Evolutionary conservation across 2,888 invertebrate species (phyloP).

Genomic region (Harpagoxenus sublaevis): DNA sequence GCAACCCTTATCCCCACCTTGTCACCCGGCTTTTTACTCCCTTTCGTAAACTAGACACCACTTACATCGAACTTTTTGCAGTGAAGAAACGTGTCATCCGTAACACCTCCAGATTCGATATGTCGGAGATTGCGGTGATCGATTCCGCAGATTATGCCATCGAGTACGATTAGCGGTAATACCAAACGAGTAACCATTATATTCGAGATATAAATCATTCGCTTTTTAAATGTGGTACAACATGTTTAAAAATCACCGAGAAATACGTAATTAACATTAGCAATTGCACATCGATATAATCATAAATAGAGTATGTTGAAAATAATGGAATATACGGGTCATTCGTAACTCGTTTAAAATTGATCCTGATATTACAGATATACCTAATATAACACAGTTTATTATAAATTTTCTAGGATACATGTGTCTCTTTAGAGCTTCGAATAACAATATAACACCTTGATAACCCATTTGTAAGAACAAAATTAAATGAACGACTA

Average conservation of each 20-base stretch:
- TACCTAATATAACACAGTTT: not conserved
- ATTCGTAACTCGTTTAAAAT: not conserved
- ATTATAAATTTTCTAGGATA: not conserved
- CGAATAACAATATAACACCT: not conserved
- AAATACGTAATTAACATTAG: not conserved
- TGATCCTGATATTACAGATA: not conserved
- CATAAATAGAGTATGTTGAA: not conserved
- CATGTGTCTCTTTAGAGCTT: not conserved
- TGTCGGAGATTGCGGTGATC: constrained; percentile 51
- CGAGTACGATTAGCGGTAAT: constrained; percentile 41
- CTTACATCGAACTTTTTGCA: constrained; percentile 24
- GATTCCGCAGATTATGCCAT: constrained; percentile 40
- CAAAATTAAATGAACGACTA: constrained; percentile 34
- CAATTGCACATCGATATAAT: not conserved
- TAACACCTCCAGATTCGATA: constrained; percentile 43
- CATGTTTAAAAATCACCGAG: not conserved
- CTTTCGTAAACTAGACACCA: constrained; percentile 9
- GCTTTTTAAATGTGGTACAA: not conserved
- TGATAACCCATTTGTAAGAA: constrained; percentile 31
- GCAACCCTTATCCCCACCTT: constrained; percentile 19
- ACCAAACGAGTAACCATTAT: constrained; percentile 12
- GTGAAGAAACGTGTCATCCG: constrained; percentile 19
- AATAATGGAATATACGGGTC: not conserved
- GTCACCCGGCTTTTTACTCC: not conserved
- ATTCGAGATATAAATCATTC: not conserved